Percentiles rank a stretch among this genome's conserved stretches.
Conservation (phyloP, 1,140 invertebrate species). For the Leptestheria dahalacensis region DNA sequence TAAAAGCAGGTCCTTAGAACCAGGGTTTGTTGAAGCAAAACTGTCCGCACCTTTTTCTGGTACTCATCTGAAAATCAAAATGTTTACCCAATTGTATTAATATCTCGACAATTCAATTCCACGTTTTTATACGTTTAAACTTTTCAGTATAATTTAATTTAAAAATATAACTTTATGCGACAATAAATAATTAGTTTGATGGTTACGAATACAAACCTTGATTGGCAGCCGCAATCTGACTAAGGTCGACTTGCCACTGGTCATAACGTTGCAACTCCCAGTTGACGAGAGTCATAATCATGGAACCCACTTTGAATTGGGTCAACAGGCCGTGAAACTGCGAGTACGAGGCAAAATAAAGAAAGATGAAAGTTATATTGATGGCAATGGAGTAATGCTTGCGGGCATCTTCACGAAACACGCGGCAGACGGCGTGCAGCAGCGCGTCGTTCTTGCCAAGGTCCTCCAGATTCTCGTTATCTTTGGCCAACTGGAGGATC, state of each 20-base stretch:
- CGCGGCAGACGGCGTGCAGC: slow-evolving; percentile 81
- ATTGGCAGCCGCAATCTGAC: slow-evolving; percentile 33
- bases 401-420: slow-evolving; percentile 92
- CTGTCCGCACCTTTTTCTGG: slow-evolving; percentile 2
- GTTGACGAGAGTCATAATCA: slow-evolving; percentile 91
- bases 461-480: slow-evolving; percentile 86
- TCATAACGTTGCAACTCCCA: slow-evolving; percentile 84
- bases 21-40: not conserved
- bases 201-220: too few species aligned
- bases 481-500: slow-evolving; percentile 75
- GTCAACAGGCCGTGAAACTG: slow-evolving; percentile 86
- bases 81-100: not conserved
- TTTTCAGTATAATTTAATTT: too few species aligned
- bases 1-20: slow-evolving; percentile 50
- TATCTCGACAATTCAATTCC: slow-evolving; percentile 2
- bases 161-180: not conserved
- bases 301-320: slow-evolving; percentile 83
- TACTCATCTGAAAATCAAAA: slow-evolving; percentile 36
- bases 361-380: slow-evolving; percentile 93
- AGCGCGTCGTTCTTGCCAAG: slow-evolving; percentile 49
- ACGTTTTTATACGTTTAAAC: slow-evolving; percentile 19
- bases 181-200: too few species aligned
- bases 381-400: slow-evolving; percentile 63
- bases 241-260: slow-evolving; percentile 81
- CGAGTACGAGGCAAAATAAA: slow-evolving; percentile 92